Evolutionary conservation across 2,797 vertebrate species (phyloP).

Genomic region (Botia kubotai): DNA sequence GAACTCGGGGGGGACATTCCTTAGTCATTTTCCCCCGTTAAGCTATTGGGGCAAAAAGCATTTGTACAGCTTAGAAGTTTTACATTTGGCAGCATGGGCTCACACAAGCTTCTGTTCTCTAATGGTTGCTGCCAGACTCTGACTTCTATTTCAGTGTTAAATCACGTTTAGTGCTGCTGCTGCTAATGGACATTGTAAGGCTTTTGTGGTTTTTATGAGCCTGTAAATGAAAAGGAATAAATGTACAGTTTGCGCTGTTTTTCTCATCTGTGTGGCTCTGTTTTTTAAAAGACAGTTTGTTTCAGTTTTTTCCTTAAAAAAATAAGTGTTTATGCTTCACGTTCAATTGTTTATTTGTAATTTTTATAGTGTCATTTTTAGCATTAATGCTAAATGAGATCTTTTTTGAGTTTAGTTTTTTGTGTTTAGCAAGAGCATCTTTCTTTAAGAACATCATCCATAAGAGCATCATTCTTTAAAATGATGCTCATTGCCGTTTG

Average conservation of each 20-base stretch:
- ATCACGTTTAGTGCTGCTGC: conserved; percentile 1
- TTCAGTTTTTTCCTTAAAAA: not conserved
- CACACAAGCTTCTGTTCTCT: conserved; percentile 3
- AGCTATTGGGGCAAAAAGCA: not conserved
- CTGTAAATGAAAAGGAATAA: conserved; percentile 70
- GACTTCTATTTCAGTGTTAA: conserved; percentile 3
- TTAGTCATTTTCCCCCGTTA: conserved; percentile 1
- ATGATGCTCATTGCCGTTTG: too few relatives aligned
- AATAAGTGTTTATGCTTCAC: not conserved
- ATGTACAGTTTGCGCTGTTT: conserved; percentile 62
- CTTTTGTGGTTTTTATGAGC: conserved; percentile 55
- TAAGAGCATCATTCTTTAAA: too few relatives aligned
- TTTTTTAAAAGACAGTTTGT: conserved; percentile 1
- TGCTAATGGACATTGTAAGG: conserved; percentile 21
- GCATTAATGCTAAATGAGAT: not conserved
- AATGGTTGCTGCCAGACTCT: not conserved
- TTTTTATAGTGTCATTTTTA: not conserved
- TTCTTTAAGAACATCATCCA: not conserved
- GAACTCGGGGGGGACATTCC: not conserved
- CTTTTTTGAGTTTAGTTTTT: not conserved
- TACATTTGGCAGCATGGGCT: conserved; percentile 5
- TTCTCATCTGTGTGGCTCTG: conserved; percentile 38
- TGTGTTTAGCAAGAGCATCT: not conserved
- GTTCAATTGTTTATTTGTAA: not conserved
- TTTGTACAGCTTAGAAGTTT: conserved; percentile 9